Percentiles rank a stretch among this genome's conserved stretches.
These are phyloP conservation scores for Ligdia adustata DNA, from an alignment of 2,888 invertebrate genomes.

Conservation along the genomic window DNA sequence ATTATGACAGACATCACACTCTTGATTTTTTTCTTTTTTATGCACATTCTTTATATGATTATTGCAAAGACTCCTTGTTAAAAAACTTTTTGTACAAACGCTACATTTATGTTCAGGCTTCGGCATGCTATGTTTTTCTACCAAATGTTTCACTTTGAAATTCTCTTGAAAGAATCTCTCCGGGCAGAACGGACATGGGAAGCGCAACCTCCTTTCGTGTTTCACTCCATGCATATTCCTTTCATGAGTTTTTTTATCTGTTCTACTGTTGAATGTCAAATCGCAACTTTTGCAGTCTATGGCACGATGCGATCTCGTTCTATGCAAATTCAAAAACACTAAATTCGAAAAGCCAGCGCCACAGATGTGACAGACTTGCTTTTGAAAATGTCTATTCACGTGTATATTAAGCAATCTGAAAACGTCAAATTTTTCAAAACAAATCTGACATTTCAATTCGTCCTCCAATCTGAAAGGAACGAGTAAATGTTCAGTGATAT, in stretches of 20 bases:
- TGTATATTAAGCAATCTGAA: conserved; percentile 70
- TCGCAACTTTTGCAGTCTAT: conserved; percentile 56
- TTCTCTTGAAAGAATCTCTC: conserved; percentile 65
- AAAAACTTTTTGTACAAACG: conserved; percentile 61
- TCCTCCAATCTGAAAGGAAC: conserved; percentile 65
- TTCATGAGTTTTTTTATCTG: conserved; percentile 44
- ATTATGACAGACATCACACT: conserved; percentile 65
- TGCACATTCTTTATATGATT: conserved; percentile 71
- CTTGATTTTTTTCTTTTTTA: conserved; percentile 65
- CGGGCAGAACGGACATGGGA: conserved; percentile 60
- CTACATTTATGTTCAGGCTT: conserved; percentile 62
- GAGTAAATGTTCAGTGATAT: conserved; percentile 57
- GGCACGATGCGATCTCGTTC: conserved; percentile 54
- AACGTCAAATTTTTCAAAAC: conserved; percentile 51
- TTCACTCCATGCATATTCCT: conserved; percentile 35
- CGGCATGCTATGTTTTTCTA: conserved; percentile 54
- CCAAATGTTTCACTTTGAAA: conserved; percentile 52
- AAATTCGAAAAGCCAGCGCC: conserved; percentile 68
- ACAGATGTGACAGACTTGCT: conserved; percentile 70
- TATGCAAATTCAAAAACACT: conserved; percentile 67
- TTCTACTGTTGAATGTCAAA: conserved; percentile 45
- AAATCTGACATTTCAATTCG: conserved; percentile 62
- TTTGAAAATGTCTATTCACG: conserved; percentile 71
- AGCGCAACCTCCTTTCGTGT: conserved; percentile 52
- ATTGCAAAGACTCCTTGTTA: conserved; percentile 65